These are phyloP conservation scores for Drosophila demipolita DNA, from an alignment of 2,888 invertebrate species.

Conservation along the genomic window DNA sequence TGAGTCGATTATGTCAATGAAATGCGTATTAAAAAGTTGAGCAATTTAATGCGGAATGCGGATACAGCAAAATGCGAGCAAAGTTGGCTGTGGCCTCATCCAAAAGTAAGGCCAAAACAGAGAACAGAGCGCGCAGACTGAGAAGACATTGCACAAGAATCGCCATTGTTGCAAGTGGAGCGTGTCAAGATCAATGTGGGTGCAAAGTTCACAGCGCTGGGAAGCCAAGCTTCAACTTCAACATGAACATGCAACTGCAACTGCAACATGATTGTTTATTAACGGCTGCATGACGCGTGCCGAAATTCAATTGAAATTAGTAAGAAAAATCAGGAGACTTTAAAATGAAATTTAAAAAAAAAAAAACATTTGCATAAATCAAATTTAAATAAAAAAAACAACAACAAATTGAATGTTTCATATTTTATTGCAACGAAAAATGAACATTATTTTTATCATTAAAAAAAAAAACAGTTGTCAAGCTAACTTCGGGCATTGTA, in stretches of 20 bases:
- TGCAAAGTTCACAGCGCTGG: slow-evolving; percentile 29
- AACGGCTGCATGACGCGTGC: slow-evolving; percentile 10
- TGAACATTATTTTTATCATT: background rate
- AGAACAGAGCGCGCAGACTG: background rate
- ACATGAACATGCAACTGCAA: background rate
- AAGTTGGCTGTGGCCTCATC: background rate
- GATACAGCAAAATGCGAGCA: background rate
- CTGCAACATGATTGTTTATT: slow-evolving; percentile 15
- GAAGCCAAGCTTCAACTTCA: background rate
- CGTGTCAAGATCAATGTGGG: slow-evolving; percentile 51
- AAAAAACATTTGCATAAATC: background rate
- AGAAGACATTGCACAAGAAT: slow-evolving; percentile 23
- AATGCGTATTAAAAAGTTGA: slow-evolving; percentile 28
- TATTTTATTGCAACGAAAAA: background rate
- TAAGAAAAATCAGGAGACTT: background rate
- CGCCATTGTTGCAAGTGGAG: slow-evolving; percentile 27
- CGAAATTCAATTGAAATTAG: background rate
- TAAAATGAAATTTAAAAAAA: background rate
- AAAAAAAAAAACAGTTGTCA: background rate
- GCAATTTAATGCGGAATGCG: slow-evolving; percentile 6
- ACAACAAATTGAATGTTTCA: background rate
- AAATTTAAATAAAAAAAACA: background rate
- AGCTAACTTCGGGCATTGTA: background rate
- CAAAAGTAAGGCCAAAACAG: background rate
- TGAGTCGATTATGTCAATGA: slow-evolving; percentile 67